These are phyloP conservation scores for Istiophorus platypterus DNA, from an alignment of 2,113 vertebrate species.

Conservation along the genomic window DNA sequence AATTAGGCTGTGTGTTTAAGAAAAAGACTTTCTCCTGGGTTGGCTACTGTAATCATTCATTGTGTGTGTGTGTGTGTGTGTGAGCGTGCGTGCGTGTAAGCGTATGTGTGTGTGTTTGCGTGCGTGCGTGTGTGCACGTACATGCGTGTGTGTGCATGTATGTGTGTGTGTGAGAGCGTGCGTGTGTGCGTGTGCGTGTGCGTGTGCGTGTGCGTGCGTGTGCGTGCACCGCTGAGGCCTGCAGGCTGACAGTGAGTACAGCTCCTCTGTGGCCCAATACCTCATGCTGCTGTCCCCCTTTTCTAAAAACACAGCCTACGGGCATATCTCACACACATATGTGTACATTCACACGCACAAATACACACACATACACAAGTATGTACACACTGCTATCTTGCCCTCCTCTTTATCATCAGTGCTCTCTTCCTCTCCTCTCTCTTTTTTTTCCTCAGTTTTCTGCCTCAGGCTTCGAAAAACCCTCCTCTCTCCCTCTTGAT, in stretches of 20 bases:
- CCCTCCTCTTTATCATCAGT: slow-evolving; percentile 58
- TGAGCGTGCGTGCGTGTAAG: slow-evolving; percentile 29
- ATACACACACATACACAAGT: slow-evolving; percentile 6
- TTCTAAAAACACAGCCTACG: slow-evolving; percentile 73
- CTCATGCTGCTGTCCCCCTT: slow-evolving; percentile 73
- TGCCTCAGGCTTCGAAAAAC: slow-evolving; percentile 62
- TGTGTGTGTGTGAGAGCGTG: slow-evolving; percentile 11
- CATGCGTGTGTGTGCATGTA: slow-evolving; percentile 34
- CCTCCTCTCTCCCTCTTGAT: slow-evolving; percentile 24
- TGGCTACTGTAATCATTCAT: slow-evolving; percentile 66
- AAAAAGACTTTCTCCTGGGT: slow-evolving; percentile 70
- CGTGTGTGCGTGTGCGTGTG: slow-evolving; percentile 20
- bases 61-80: slow-evolving; percentile 23
- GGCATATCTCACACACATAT: slow-evolving; percentile 57
- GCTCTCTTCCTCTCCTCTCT: slow-evolving; percentile 26
- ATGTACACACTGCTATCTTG: slow-evolving; percentile 50
- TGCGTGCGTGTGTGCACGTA: slow-evolving; percentile 24
- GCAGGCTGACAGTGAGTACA: slow-evolving; percentile 69
- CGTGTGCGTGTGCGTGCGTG: slow-evolving; percentile 24
- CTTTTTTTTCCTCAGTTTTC: slow-evolving; percentile 37
- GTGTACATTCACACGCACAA: slow-evolving; percentile 33
- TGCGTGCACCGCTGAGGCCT: slow-evolving; percentile 47
- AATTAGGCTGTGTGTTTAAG: slow-evolving; percentile 73
- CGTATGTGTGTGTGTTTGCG: background rate
- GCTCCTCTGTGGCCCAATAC: slow-evolving; percentile 71